Base-by-base conservation (phyloP, 1,140 invertebrate genomes). In the Calliopsis andreniformis region DNA sequence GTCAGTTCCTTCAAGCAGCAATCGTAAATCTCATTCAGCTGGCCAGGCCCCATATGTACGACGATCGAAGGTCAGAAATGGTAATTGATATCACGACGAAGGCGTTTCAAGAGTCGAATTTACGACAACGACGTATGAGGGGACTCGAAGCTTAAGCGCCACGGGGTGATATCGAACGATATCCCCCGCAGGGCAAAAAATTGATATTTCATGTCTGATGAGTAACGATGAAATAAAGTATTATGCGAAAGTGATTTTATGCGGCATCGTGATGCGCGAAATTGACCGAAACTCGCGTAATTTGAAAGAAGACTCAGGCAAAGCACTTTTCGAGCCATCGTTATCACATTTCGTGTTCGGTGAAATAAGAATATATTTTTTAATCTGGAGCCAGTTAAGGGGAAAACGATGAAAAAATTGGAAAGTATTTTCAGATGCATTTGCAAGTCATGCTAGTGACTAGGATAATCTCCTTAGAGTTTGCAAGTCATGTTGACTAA, bases 1-100 rank as follows among this genome's bases (percentile, higher is more conserved):
- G 67, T 76, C 45, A 51, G 18, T 43, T 16, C 1, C 43, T 53
- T 59, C 18, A 51, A 47, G 49, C 47, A 64, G 51, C 64, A 45
- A 59, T 76, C 64, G 66, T 82, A 78, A 82, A 82, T 79, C 59
- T 39, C n/a, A 43, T 43, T 76, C 64, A 58, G 42, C 49, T 1
- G 35, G 45, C 49, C 63, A 58, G 35, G 32, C 20, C 43, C 49
- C 47, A 64, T 63, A 67, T 61, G 62, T 47, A 59, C 43, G 14
- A 1, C 30, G 28, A 63, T 81, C 69, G 70, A 75, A 79, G 77
- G 59, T 79, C 77, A 70, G 64, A 55, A 72, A 55, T 62, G 28
- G 59, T 63, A 63, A 72, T 72, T 72, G 58, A 62, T 72, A 72
- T 63, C 35, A 23, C 56, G 30, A 16, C 20, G 14, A 7, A 32